Evolutionary conservation across 1,140 invertebrate genomes (phyloP).

Genomic region (Ceratina australensis): DNA sequence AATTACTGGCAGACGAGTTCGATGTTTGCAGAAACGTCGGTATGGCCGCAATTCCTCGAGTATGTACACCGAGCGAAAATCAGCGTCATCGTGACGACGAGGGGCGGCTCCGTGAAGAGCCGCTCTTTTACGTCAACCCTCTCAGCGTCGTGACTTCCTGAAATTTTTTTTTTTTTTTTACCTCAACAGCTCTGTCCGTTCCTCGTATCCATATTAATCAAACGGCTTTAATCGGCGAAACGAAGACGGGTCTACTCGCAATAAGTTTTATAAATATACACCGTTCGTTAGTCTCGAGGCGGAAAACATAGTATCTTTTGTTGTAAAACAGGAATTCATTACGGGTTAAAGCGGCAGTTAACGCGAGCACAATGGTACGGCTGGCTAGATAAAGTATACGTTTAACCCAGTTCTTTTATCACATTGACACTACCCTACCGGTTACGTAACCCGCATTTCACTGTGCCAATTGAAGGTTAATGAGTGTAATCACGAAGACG

Average conservation of each 20-base stretch:
- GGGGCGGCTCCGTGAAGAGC: constrained; percentile 12
- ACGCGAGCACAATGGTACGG: neutral
- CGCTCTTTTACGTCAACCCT: neutral
- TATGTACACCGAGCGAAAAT: constrained; percentile 35
- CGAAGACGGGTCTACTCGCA: too few relatives aligned
- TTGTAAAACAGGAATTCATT: neutral
- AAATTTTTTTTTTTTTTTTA: constrained; percentile 2
- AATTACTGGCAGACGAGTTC: constrained; percentile 59
- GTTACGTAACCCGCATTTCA: constrained; percentile 24
- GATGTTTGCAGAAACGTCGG: constrained; percentile 60
- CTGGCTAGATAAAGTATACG: constrained; percentile 18
- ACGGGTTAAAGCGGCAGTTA: neutral
- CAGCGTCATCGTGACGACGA: constrained; percentile 28
- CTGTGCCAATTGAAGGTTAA: constrained; percentile 30
- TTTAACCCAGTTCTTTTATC: constrained; percentile 35
- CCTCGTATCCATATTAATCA: too few relatives aligned
- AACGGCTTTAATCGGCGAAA: too few relatives aligned
- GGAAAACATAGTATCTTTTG: neutral
- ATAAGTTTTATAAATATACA: neutral
- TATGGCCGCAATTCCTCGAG: constrained; percentile 44
- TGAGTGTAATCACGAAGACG: constrained; percentile 12
- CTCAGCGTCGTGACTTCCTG: constrained; percentile 40
- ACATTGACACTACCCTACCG: constrained; percentile 22
- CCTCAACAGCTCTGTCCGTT: too few relatives aligned
- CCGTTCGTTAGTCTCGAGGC: too few relatives aligned